Evolutionary conservation across 2,797 vertebrate species (phyloP).

Genomic region (Liasis olivaceus): DNA sequence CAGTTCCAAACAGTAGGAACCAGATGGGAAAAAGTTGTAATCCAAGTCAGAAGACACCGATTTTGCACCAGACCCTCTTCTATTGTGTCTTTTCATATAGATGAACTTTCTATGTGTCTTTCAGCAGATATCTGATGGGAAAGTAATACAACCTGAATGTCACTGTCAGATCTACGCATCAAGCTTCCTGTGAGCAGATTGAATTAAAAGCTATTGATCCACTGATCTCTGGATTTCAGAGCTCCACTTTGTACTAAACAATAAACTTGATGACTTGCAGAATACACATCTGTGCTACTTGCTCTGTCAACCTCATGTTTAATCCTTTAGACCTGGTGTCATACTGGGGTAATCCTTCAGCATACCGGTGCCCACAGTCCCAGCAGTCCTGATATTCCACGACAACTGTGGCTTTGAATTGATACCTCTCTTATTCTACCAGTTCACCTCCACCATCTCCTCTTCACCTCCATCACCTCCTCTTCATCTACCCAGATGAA

Average conservation of each 20-base stretch:
- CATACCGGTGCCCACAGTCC: not conserved
- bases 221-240: constrained; percentile 1
- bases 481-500: not conserved
- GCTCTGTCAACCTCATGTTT: not conserved
- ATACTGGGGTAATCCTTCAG: not conserved
- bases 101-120: constrained; percentile 32
- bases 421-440: not conserved
- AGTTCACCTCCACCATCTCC: not conserved
- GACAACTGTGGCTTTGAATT: not conserved
- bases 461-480: not conserved
- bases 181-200: constrained; percentile 8
- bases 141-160: not conserved
- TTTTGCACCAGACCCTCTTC: not conserved
- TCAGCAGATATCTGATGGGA: constrained; percentile 28
- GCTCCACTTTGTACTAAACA: not conserved
- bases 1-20: not conserved
- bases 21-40: not conserved
- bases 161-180: constrained; percentile 11
- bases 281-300: not conserved
- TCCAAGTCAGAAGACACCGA: not conserved
- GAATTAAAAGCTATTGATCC: not conserved
- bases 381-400: not conserved
- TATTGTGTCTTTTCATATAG: not conserved
- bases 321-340: not conserved
- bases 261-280: not conserved